Conservation (phyloP, 2,888 invertebrate genomes). For the Drosophila yooni region DNA sequence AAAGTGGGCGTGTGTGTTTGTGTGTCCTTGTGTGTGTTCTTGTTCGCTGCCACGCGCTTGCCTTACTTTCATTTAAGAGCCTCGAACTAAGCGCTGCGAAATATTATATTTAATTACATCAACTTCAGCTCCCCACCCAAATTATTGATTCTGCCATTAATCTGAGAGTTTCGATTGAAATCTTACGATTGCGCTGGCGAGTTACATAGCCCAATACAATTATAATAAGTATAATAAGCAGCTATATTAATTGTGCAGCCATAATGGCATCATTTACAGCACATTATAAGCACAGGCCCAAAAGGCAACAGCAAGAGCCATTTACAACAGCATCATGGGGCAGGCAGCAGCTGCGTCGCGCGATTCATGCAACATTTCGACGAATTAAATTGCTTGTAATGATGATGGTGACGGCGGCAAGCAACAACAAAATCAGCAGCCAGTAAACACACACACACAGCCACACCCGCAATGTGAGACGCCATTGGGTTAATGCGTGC, state of each 20-base stretch:
- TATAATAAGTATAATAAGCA: slow-evolving; percentile 36
- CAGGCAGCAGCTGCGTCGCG: slow-evolving; percentile 42
- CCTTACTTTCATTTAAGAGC: slow-evolving; percentile 43
- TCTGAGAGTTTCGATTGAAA: slow-evolving; percentile 21
- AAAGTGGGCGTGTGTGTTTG: slow-evolving; percentile 3
- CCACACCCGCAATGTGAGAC: slow-evolving; percentile 34
- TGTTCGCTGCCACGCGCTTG: slow-evolving; percentile 35
- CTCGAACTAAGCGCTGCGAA: slow-evolving; percentile 19
- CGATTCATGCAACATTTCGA: slow-evolving; percentile 75
- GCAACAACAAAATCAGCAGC: slow-evolving; percentile 29
- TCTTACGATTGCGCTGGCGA: slow-evolving; percentile 11
- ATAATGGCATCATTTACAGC: slow-evolving; percentile 79
- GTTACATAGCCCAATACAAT: slow-evolving; percentile 19
- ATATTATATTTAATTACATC: slow-evolving; percentile 26
- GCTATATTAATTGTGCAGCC: slow-evolving; percentile 66
- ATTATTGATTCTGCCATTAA: slow-evolving; percentile 34
- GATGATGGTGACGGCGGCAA: slow-evolving; percentile 58
- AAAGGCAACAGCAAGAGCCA: slow-evolving; percentile 31
- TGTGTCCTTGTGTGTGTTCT: slow-evolving; percentile 10
- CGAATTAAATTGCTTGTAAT: slow-evolving; percentile 83
- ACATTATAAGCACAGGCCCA: slow-evolving; percentile 58
- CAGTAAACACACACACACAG: slow-evolving; percentile 17
- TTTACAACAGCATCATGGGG: slow-evolving; percentile 39
- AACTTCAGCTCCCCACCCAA: slow-evolving; percentile 9
- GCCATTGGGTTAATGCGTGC: slow-evolving; percentile 67